A percentile compares a stretch with the other conserved stretches of the same genome.
Evolutionary conservation across 2,797 vertebrate species (phyloP).

Genomic region (Lemur catta): DNA sequence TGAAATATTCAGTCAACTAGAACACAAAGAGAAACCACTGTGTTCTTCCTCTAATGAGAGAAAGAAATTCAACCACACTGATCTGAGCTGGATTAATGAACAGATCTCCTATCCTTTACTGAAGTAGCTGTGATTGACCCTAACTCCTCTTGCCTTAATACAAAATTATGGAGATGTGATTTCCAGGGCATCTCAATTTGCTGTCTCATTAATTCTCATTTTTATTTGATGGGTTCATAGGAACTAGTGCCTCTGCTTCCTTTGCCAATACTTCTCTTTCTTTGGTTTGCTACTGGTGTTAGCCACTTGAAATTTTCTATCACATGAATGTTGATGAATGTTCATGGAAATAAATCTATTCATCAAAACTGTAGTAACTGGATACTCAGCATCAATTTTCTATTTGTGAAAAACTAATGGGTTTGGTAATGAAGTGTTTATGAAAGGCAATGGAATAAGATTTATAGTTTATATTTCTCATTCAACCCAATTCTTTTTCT

Average conservation of each 20-base stretch:
- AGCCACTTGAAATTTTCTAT: neutral
- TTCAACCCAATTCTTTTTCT: neutral
- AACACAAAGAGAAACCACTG: neutral
- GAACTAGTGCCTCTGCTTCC: neutral
- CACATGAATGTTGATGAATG: neutral
- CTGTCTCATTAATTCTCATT: conserved; percentile 29
- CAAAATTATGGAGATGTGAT: conserved; percentile 3
- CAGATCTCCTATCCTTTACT: neutral
- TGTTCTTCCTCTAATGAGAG: neutral
- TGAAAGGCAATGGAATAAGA: neutral
- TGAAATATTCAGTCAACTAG: neutral
- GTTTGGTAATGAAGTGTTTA: neutral
- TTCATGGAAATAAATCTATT: conserved; percentile 5
- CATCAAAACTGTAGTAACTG: neutral
- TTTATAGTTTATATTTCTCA: neutral
- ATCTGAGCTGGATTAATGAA: neutral
- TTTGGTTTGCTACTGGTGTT: neutral
- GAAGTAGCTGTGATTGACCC: neutral
- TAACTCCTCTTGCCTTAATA: neutral
- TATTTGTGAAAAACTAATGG: neutral
- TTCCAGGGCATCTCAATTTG: conserved; percentile 21
- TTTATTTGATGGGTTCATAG: neutral
- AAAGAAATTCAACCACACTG: neutral
- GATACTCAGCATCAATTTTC: conserved; percentile 9
- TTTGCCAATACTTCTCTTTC: neutral